Percentiles rank a stretch among this genome's conserved stretches.
Conservation (phyloP, 1,140 invertebrate species). For the Aleiodes sp. region DNA sequence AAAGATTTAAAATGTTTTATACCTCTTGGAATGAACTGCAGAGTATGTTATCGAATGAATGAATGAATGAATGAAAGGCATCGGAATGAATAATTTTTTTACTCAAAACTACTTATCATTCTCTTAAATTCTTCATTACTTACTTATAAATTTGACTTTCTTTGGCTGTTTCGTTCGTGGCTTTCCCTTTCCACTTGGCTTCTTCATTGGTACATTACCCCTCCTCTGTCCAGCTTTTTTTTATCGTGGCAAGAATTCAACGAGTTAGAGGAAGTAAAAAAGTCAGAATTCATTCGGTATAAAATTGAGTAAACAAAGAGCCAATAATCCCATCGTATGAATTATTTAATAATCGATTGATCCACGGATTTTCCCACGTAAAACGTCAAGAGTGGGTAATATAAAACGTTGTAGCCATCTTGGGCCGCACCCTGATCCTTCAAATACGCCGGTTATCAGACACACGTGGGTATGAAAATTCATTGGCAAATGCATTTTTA, state of each 20-base stretch:
- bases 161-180: constrained; percentile 82
- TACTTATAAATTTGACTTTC: constrained; percentile 89
- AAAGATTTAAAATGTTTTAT: too few species aligned
- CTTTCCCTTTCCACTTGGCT: constrained; percentile 75
- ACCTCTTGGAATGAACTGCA: too few species aligned
- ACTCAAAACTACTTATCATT: too few species aligned
- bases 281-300: not conserved
- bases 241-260: not conserved
- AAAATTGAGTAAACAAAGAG: not conserved
- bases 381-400: not conserved
- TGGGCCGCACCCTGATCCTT: constrained; percentile 58
- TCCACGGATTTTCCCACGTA: not conserved
- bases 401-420: constrained; percentile 54
- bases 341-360: not conserved
- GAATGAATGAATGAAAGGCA: too few species aligned
- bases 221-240: constrained; percentile 70
- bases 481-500: constrained; percentile 16
- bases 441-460: constrained; percentile 23
- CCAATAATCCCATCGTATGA: not conserved
- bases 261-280: not conserved
- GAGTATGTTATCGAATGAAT: too few species aligned
- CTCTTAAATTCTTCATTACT: constrained; percentile 70
- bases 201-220: constrained; percentile 76
- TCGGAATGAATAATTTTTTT: too few species aligned
- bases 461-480: constrained; percentile 42